These are phyloP conservation scores for Cheirogaleus medius DNA, from an alignment of 2,113 vertebrate species.

Conservation along the genomic window DNA sequence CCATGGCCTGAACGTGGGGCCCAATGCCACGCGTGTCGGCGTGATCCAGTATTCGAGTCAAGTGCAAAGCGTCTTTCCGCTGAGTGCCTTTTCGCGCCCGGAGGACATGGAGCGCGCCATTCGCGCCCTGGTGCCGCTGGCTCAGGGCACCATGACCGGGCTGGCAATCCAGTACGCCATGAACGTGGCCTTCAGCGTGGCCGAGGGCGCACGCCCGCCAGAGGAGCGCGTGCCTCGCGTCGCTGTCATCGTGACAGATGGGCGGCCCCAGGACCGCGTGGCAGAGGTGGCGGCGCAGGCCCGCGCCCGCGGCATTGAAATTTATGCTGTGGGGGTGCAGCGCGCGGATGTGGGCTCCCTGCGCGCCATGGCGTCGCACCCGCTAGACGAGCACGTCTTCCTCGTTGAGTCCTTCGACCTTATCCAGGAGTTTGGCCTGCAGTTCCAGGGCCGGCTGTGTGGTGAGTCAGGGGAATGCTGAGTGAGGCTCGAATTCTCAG, in stretches of 20 bases:
- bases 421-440: constrained; percentile 95
- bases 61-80: constrained; percentile 95
- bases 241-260: constrained; percentile 94
- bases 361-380: constrained; percentile 94
- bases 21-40: constrained; percentile 90
- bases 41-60: constrained; percentile 99
- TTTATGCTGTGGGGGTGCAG: constrained; percentile 95
- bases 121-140: constrained; percentile 92
- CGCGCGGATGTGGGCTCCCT: constrained; percentile 95
- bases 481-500: not conserved
- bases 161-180: constrained; percentile 96
- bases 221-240: constrained; percentile 90
- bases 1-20: constrained; percentile 90
- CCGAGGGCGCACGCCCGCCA: constrained; percentile 89
- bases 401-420: constrained; percentile 96
- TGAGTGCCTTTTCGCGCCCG: constrained; percentile 88
- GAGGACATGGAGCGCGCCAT: constrained; percentile 93
- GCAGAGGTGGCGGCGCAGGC: constrained; percentile 94
- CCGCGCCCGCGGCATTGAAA: constrained; percentile 93
- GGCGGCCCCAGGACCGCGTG: constrained; percentile 96
- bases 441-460: constrained; percentile 96
- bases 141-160: constrained; percentile 98
- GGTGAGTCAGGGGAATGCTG: constrained; percentile 83
- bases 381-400: constrained; percentile 96
- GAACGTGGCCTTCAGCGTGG: constrained; percentile 91